phyloP scores from a whole-genome alignment of 2,797 vertebrate genomes.

The Microctenopoma lineatum region DNA sequence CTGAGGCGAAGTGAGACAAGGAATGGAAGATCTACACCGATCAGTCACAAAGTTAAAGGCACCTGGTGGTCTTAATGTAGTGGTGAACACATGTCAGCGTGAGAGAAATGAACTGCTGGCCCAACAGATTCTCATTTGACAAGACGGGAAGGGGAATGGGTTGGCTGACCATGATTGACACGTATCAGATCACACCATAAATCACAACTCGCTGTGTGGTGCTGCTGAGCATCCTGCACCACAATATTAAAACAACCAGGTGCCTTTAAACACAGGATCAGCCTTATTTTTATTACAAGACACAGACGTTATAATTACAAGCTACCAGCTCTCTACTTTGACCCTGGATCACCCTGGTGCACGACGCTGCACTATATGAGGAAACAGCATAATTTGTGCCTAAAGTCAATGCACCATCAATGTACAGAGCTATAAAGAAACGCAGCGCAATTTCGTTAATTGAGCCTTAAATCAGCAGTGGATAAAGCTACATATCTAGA shows the following conservation, averaged over 20 bases:
- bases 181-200: no score
- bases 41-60: no score
- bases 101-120: no score
- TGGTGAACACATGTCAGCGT: no score
- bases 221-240: no score
- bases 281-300: not conserved
- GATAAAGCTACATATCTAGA: constrained; percentile 52
- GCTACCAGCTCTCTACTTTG: constrained; percentile 8
- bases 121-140: no score
- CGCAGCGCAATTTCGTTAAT: constrained; percentile 74
- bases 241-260: no score
- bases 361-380: not conserved
- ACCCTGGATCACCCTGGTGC: not conserved
- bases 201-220: no score
- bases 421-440: constrained; percentile 48
- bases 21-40: not conserved
- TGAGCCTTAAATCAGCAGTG: constrained; percentile 74
- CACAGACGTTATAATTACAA: not conserved
- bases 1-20: not conserved
- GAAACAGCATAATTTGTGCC: constrained; percentile 4
- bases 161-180: no score
- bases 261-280: no score
- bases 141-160: no score
- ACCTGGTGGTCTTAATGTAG: no score
- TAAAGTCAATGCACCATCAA: constrained; percentile 37